Base-by-base conservation (phyloP, 2,113 vertebrate genomes). In the Brachypodius melanocephalos region DNA sequence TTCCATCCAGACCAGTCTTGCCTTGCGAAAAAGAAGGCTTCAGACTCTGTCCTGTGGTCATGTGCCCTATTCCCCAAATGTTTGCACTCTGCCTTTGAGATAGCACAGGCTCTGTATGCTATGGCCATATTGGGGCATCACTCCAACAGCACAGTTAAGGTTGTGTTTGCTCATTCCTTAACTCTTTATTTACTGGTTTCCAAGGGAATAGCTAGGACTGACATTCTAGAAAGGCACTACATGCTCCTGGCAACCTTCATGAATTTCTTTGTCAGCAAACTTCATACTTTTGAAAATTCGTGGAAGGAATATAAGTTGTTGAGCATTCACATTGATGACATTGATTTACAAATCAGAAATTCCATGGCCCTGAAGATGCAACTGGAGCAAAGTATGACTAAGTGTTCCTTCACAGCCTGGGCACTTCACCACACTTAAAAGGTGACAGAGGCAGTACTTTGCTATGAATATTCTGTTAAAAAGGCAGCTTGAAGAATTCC, bases 121-220 rank as follows among this genome's bases (percentile, higher is more conserved):
- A 95, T 91, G 81, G 95, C 94, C 91, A 69, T 96, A 96, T 95
- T 95, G 96, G 96, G 95, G 77, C 94, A 97, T 97, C 10, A 3
- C 58, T 97, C 66, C 89, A 95, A 92, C 86, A 94, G 89, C 80
- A 71, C 43, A 92, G 91, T 87, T 86, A 92, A 78, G 80, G 52
- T 89, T 75, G 34, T 94, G 93, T 95, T 95, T 95, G 89, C 87
- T 94, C 77, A 65, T 82, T 65, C 49, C 86, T 95, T 97, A 96
- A 97, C 96, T 94, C 94, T 82, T 95, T 94, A 66, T 95, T 83
- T 89, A 76, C 89, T 79, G 51, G 89, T 94, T 96, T 91, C 78
- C 63, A 51, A 40, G 87, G 71, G 55, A 91, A 58, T 91, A 65
- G 24, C 66, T 62, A 65, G 62, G 67, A 58, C 46, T 0, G 5